Evolutionary conservation across 2,888 invertebrate species (phyloP).

Genomic region (Athripsodes cinereus): DNA sequence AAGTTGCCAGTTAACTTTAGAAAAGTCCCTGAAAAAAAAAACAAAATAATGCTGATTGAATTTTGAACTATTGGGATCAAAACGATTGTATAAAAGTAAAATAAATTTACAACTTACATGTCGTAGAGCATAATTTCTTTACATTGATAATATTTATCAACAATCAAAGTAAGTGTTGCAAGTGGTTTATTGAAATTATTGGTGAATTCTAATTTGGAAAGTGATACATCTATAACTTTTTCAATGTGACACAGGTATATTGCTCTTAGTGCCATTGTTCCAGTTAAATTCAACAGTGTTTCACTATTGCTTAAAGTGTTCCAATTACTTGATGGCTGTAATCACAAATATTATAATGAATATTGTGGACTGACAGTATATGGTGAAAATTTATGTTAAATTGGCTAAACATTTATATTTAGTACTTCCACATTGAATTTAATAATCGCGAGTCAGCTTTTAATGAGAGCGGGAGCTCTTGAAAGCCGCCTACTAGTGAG

Average conservation of each 20-base stretch:
- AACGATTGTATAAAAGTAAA: too few relatives aligned
- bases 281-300: slow-evolving; percentile 11
- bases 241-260: slow-evolving; percentile 12
- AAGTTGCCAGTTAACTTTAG: slow-evolving; percentile 32
- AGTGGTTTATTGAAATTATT: slow-evolving; percentile 14
- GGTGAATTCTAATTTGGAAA: slow-evolving; percentile 16
- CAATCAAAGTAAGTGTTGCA: slow-evolving; percentile 16
- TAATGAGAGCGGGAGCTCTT: too few relatives aligned
- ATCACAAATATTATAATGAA: not conserved
- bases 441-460: too few relatives aligned
- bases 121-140: slow-evolving; percentile 24
- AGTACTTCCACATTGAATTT: too few relatives aligned
- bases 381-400: too few relatives aligned
- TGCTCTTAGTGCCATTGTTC: slow-evolving; percentile 15
- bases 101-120: slow-evolving; percentile 13
- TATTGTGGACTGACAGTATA: too few relatives aligned
- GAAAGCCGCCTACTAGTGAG: too few relatives aligned
- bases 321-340: not conserved
- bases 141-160: slow-evolving; percentile 22
- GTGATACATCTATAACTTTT: slow-evolving; percentile 3
- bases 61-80: too few relatives aligned
- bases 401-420: too few relatives aligned
- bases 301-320: not conserved
- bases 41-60: not conserved
- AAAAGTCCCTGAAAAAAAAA: slow-evolving; percentile 30